Percentiles rank a stretch among this genome's conserved stretches.
Evolutionary conservation across 2,888 invertebrate genomes (phyloP).

Genomic region (Idaea dimidiata): DNA sequence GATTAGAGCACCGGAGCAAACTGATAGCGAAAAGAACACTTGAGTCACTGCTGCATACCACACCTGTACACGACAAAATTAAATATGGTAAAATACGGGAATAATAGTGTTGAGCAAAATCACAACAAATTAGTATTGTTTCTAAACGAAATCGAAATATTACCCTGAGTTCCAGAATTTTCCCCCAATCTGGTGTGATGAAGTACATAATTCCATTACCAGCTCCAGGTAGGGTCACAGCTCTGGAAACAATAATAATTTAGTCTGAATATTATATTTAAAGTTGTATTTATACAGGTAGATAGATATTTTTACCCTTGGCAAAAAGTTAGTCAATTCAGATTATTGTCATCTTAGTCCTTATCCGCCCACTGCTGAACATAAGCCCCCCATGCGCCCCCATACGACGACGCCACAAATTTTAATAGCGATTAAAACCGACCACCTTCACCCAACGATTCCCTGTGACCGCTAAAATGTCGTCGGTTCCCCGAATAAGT

Average conservation of each 20-base stretch:
- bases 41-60: constrained; percentile 91
- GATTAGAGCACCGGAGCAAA: constrained; percentile 88
- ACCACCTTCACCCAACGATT: no score
- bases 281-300: no score
- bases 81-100: not conserved
- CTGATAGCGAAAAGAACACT: constrained; percentile 89
- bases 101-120: not conserved
- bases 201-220: constrained; percentile 88
- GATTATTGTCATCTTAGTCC: no score
- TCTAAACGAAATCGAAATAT: constrained; percentile 10
- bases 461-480: no score
- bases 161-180: constrained; percentile 85
- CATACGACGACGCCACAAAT: no score
- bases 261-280: no score
- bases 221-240: constrained; percentile 86
- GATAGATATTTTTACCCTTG: no score
- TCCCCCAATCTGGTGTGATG: constrained; percentile 88
- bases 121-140: not conserved
- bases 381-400: no score
- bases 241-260: constrained; percentile 52
- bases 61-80: constrained; percentile 72
- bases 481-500: no score
- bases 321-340: no score
- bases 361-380: no score
- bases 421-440: no score